Percentiles rank a stretch among this genome's conserved stretches.
Conservation (phyloP, 2,888 invertebrate species). For the Aphrophora alni region DNA sequence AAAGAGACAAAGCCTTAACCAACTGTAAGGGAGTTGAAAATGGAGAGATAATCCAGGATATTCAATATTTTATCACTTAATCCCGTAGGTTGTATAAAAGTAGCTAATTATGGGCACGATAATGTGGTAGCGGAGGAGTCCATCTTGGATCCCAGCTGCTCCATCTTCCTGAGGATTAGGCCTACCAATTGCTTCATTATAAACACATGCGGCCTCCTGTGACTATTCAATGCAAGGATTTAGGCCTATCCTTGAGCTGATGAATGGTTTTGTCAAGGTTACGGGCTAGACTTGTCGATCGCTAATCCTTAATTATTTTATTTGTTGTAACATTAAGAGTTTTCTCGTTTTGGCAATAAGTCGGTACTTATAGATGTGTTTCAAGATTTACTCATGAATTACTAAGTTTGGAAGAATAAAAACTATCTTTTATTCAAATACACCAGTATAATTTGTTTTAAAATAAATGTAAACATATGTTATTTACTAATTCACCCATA, state of each 20-base stretch:
- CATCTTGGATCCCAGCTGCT: neutral
- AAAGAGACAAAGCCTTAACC: neutral
- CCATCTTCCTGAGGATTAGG: neutral
- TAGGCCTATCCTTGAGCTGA: neutral
- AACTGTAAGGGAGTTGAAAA: neutral
- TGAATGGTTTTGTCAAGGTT: neutral
- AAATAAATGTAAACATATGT: too few relatives aligned
- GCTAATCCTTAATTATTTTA: too few relatives aligned
- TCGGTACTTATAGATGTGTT: too few relatives aligned
- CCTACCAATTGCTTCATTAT: slow-evolving; percentile 3
- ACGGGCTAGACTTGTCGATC: too few relatives aligned
- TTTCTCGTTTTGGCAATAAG: too few relatives aligned
- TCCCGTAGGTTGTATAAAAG: neutral
- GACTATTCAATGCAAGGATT: neutral
- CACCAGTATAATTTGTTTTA: too few relatives aligned
- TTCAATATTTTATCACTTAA: slow-evolving; percentile 5
- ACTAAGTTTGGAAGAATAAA: too few relatives aligned
- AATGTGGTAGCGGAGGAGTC: neutral
- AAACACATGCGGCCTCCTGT: neutral
- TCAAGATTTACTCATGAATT: too few relatives aligned
- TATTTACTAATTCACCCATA: too few relatives aligned
- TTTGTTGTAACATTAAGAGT: too few relatives aligned
- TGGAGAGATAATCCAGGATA: neutral
- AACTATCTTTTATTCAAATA: too few relatives aligned
- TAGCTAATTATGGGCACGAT: slow-evolving; percentile 6